Base-by-base conservation (phyloP, 2,888 invertebrate species). In the Limnephilus auricula region DNA sequence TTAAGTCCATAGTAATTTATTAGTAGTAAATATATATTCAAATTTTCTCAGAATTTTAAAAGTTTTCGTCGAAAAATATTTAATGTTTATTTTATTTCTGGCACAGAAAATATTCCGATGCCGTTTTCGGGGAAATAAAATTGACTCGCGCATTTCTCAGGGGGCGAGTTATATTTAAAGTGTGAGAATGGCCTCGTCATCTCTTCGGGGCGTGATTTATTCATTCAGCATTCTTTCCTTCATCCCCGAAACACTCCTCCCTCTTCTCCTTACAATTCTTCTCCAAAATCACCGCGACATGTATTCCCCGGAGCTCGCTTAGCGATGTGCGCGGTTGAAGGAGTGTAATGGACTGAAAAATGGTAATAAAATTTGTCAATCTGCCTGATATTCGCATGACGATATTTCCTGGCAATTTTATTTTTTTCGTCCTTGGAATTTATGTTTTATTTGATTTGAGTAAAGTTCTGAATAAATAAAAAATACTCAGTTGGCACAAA, bases 301-400 rank as follows among this genome's bases (percentile, higher is more conserved):
- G 91, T 91, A 91, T 84, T 89, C 91, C 87, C 91, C 34, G 85
- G 89, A 50, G 89, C 40, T 50, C 89, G 91, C 89, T 91, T 89
- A 89, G 91, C 85, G 91, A 84, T 45, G 84, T 91, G 91, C 88
- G 91, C 89, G 85, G 85, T 45, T 79, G 31, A 89, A 85, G 78
- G 79, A 89, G 91, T 91, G 91, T 91, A 91, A 91, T 91, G 91
- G 91, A 91, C 89, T 91, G 91, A 91, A 50, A 91, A 91, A 91
- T 89, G 83, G 91, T 91, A 89, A 89, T 91, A 89, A 89, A 89
- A 88, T 91, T 89, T 91, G 89, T 83, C 89, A 89, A 86, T 90
- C 90, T 79, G 79, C 65, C 90, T 85, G 90, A 90, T 90, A 90
- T 90, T 79, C 87, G 87, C 32, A 87, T 50, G 87, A 87, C 65